phyloP scores from a whole-genome alignment of 2,797 vertebrate genomes.

The Muscicapa comitata region DNA sequence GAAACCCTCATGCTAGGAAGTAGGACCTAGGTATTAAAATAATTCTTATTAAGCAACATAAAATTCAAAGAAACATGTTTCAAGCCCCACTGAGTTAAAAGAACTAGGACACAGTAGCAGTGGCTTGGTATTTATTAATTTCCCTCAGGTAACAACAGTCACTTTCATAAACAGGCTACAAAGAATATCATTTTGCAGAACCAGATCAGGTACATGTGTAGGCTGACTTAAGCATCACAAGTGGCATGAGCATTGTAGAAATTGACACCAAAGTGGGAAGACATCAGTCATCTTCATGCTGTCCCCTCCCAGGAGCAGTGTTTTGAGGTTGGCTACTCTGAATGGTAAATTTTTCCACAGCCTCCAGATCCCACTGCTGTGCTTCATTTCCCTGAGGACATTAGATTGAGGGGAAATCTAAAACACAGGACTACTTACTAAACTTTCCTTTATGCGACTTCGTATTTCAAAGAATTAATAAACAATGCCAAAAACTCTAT shows the following conservation, averaged over 20 bases:
- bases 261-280: neutral
- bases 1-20: neutral
- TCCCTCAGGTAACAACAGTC: neutral
- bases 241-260: neutral
- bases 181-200: neutral
- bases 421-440: neutral
- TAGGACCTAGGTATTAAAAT: neutral
- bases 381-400: neutral
- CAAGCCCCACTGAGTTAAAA: neutral
- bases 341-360: neutral
- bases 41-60: neutral
- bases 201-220: neutral
- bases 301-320: neutral
- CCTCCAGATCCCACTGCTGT: neutral
- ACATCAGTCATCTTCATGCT: neutral
- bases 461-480: neutral
- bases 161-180: neutral
- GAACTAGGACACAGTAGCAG: neutral
- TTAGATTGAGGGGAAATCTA: neutral
- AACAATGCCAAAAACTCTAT: neutral
- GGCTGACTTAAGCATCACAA: neutral
- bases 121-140: neutral
- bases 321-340: neutral
- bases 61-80: neutral
- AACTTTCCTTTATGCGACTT: neutral